phyloP scores from a whole-genome alignment of 2,888 invertebrate species.

The Palloptera scutellata region DNA sequence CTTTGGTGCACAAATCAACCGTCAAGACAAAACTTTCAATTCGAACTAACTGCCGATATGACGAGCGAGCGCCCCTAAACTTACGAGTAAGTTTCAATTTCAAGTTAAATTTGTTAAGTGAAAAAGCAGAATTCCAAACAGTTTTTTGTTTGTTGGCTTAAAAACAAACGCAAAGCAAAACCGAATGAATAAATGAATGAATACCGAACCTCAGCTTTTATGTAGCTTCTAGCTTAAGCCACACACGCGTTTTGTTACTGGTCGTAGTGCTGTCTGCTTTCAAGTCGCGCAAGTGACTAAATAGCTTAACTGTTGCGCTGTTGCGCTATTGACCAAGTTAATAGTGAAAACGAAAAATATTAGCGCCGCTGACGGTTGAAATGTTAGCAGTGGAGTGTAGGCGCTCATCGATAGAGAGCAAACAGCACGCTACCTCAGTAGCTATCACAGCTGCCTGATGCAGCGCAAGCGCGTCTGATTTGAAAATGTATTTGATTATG shows the following conservation, averaged over 20 bases:
- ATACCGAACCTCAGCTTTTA: background rate
- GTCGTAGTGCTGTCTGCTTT: slow-evolving; percentile 25
- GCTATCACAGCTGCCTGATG: no score
- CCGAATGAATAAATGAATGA: background rate
- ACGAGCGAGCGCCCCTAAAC: slow-evolving; percentile 36
- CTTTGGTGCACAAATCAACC: slow-evolving; percentile 44
- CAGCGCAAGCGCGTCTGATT: no score
- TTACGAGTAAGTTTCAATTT: slow-evolving; percentile 16
- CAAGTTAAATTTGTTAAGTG: slow-evolving; percentile 11
- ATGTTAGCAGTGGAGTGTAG: no score
- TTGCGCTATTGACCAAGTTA: slow-evolving; percentile 41
- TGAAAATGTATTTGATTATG: no score
- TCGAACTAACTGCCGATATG: slow-evolving; percentile 54
- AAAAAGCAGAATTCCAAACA: slow-evolving; percentile 17
- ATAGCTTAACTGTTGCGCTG: slow-evolving; percentile 36
- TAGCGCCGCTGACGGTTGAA: no score
- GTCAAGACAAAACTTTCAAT: slow-evolving; percentile 58
- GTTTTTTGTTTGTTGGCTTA: background rate
- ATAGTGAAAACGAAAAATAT: slow-evolving; percentile 5
- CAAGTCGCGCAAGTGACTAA: slow-evolving; percentile 46
- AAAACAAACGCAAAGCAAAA: slow-evolving; percentile 6
- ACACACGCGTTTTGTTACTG: background rate
- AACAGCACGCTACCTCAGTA: no score
- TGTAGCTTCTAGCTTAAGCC: background rate
- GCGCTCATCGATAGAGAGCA: no score